Conservation (phyloP, 2,113 vertebrate species). For the Leptocoma aspasia region DNA sequence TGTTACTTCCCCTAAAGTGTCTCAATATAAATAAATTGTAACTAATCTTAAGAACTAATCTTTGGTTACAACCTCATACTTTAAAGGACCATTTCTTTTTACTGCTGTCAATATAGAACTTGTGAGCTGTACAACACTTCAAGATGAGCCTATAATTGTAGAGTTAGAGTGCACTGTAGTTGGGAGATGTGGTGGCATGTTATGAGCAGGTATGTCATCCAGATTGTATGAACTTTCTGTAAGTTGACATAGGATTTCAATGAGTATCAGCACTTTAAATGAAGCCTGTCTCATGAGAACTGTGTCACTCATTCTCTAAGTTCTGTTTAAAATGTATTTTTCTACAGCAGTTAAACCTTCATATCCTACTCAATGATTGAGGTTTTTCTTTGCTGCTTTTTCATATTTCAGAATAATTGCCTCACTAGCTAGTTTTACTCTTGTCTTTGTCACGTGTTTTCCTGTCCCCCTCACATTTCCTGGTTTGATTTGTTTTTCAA, state of each 20-base stretch:
- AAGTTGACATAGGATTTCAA: background rate
- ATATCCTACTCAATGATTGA: background rate
- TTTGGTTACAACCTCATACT: background rate
- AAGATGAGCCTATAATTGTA: background rate
- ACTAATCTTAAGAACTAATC: background rate
- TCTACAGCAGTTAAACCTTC: background rate
- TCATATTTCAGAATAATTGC: background rate
- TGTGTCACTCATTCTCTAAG: background rate
- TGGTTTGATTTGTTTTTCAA: background rate
- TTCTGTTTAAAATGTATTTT: background rate
- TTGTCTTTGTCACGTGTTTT: background rate
- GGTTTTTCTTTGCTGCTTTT: background rate
- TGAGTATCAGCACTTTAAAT: background rate
- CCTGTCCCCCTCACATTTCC: accelerated
- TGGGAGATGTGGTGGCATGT: background rate
- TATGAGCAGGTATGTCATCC: background rate
- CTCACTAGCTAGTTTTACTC: background rate
- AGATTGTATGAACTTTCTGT: background rate
- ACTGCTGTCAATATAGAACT: background rate
- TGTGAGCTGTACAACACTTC: background rate
- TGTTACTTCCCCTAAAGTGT: background rate
- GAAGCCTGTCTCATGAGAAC: accelerated
- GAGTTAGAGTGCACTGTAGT: background rate
- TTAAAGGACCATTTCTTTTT: background rate
- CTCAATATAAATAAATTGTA: background rate